phyloP scores from a whole-genome alignment of 2,797 vertebrate species.

The Sebastes iracundus region DNA sequence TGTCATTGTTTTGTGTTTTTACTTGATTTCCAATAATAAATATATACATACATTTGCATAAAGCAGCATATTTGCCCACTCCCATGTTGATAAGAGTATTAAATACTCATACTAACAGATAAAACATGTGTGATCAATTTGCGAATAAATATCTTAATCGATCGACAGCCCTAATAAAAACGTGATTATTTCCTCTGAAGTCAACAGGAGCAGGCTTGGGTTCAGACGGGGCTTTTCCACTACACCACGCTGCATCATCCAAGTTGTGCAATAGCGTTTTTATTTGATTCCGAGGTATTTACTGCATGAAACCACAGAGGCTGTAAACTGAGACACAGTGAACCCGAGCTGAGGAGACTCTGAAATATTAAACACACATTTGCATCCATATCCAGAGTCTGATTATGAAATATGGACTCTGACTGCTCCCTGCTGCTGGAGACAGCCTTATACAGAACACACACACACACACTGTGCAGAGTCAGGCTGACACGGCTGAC shows the following conservation, averaged over 20 bases:
- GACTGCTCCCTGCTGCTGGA: conserved; percentile 47
- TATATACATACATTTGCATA: no score
- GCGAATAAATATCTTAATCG: no score
- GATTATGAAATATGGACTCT: conserved; percentile 31
- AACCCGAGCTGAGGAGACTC: background rate
- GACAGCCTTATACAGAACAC: conserved; percentile 27
- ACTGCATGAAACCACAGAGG: conserved; percentile 17
- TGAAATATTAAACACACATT: conserved; percentile 13
- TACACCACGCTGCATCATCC: background rate
- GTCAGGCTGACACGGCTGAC: conserved; percentile 56
- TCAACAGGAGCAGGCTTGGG: background rate
- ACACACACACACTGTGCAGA: conserved; percentile 19
- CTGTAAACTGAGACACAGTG: background rate
- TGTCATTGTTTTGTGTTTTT: no score
- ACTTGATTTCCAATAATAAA: no score
- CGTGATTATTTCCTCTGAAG: background rate
- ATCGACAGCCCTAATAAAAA: background rate
- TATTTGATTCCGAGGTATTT: conserved; percentile 8
- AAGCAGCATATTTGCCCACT: no score
- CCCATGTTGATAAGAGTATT: no score
- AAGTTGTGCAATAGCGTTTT: background rate
- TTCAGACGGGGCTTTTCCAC: background rate
- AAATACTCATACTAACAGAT: no score
- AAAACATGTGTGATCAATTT: no score
- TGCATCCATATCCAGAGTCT: conserved; percentile 4